Percentiles rank a stretch among this genome's conserved stretches.
Evolutionary conservation across 2,888 invertebrate species (phyloP).

Genomic region (Pharmacophagus antenor): DNA sequence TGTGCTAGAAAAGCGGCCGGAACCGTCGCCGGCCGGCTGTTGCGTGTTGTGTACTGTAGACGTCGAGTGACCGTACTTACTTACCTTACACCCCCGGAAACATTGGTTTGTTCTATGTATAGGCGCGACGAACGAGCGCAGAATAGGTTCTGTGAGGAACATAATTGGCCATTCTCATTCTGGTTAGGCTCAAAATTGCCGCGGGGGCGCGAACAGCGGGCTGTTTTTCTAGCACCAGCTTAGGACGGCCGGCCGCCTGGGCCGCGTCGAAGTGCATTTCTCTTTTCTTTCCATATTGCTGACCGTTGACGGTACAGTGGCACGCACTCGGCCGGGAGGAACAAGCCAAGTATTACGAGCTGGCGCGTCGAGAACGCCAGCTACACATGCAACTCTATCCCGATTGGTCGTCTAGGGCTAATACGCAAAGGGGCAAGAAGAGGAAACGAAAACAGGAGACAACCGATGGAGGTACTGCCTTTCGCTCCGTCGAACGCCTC

Average conservation of each 20-base stretch:
- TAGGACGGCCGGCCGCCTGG: constrained; percentile 67
- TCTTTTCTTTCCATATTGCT: constrained; percentile 80
- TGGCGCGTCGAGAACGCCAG: constrained; percentile 98
- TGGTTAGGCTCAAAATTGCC: constrained; percentile 72
- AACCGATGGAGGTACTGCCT: constrained; percentile 96
- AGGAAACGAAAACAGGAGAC: constrained; percentile 99
- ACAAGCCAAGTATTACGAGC: constrained; percentile 99
- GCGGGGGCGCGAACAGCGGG: constrained; percentile 76
- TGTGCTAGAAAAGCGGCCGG: constrained; percentile 77
- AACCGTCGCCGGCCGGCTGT: constrained; percentile 51
- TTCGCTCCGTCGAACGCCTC: constrained; percentile 60
- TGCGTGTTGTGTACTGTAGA: constrained; percentile 77
- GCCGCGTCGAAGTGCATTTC: constrained; percentile 73
- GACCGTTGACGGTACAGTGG: constrained; percentile 89
- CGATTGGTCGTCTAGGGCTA: constrained; percentile 99
- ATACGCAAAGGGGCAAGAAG: constrained; percentile 99
- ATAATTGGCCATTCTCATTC: constrained; percentile 78
- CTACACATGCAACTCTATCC: constrained; percentile 99
- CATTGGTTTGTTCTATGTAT: constrained; percentile 80
- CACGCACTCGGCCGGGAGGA: constrained; percentile 99
- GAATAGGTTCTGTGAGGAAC: constrained; percentile 82
- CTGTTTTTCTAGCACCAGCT: constrained; percentile 86
- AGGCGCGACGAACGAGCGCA: constrained; percentile 76
- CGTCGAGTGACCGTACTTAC: constrained; percentile 77
- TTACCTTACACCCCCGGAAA: constrained; percentile 75